Evolutionary conservation across 2,888 invertebrate genomes (phyloP).

Genomic region (Neoitamus cyanurus): DNA sequence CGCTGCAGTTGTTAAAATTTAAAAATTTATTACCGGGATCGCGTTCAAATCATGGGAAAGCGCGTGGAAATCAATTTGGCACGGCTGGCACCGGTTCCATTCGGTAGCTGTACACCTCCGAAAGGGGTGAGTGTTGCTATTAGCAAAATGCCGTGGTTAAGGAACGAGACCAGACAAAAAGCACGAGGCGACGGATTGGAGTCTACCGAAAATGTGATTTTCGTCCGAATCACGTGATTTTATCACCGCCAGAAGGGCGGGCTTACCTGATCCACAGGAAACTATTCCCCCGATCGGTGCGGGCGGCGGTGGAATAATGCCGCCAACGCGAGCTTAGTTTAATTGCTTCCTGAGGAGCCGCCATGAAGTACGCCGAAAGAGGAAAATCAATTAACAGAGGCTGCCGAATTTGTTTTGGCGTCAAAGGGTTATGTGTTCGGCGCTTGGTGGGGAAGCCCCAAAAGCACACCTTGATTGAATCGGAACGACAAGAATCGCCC

Average conservation of each 20-base stretch:
- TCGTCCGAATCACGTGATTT: neutral
- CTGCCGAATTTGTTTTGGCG: constrained; percentile 24
- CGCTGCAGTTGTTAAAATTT: neutral
- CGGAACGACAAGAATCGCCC: neutral
- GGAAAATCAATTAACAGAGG: constrained; percentile 39
- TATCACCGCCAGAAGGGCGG: neutral
- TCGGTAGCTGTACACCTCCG: neutral
- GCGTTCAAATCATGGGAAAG: neutral
- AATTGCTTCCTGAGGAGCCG: constrained; percentile 21
- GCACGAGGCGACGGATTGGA: neutral
- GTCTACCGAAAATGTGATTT: neutral
- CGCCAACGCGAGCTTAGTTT: constrained; percentile 22
- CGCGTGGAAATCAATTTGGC: constrained; percentile 32
- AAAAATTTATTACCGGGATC: constrained; percentile 13
- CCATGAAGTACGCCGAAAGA: neutral
- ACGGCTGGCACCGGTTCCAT: neutral
- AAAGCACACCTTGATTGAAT: constrained; percentile 40
- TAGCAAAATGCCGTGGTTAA: neutral
- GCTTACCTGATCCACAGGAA: neutral
- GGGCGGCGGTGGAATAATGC: neutral
- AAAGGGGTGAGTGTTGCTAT: neutral
- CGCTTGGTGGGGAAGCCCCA: neutral
- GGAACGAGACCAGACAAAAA: neutral
- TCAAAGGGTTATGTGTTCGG: neutral
- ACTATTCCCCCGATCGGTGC: too few relatives aligned